Evolutionary conservation across 2,113 vertebrate genomes (phyloP), one percentile per base, ranked within the genome.

Genomic region (Pteruthius melanotis): DNA sequence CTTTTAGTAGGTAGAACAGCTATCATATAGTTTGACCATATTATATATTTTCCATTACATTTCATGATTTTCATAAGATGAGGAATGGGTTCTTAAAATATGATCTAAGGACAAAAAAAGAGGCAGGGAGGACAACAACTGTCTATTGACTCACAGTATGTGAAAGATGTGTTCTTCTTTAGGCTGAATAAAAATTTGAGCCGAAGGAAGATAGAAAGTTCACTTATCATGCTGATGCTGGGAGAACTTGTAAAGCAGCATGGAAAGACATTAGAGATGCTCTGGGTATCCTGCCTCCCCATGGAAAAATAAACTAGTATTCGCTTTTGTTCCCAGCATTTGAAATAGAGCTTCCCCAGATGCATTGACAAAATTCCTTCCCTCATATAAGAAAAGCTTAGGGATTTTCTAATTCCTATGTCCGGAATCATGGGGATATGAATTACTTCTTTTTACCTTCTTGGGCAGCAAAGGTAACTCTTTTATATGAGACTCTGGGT

Each of bases 41-140:
- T 53, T 11, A 10, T 60, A 2, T n/a, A 54, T 59, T 89, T 90
- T 64, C 57, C 17, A 2, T 70, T 15, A 39, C 74, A 21, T 71
- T 82, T 63, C 28, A 35, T 56, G 10, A 28, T 92, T 91, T 94
- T 71, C 40, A 45, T 53, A 49, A 11, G 9, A 68, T 79, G 23
- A 81, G 9, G 33, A 65, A 80, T 44, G 5, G 26, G 49, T 68
- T 68, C 30, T 40, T 78, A 54, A 80, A 74, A 71, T 33, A 35
- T 26, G 7, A 45, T 56, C 27, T 33, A 49, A 81, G 15, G 14
- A 39, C 15, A 31, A 63, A 31, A 31, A 37, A 31, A 11, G 7
- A 10, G 1, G 0, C 1, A 3, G 1, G 22, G 15, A 49, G 4
- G 18, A 35, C 11, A 72, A 27, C 2, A 1, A 6, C 6, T 45